phyloP scores from a whole-genome alignment of 2,797 vertebrate genomes.

The Paedocypris micromegethes region DNA sequence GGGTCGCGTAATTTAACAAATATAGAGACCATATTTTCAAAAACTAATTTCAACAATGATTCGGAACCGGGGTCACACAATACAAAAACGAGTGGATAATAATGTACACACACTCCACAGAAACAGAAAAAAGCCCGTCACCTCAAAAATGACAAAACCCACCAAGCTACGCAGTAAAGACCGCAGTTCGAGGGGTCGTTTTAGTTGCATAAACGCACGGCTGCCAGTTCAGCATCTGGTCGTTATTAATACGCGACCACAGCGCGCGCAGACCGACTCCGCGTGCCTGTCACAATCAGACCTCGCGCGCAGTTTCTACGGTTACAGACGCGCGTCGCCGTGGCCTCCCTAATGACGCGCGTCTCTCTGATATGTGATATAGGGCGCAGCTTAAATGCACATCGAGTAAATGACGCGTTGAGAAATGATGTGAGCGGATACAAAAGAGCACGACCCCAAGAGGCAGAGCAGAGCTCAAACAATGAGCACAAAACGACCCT shows the following conservation, averaged over 20 bases:
- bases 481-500: not conserved
- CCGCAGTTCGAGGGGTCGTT: not conserved
- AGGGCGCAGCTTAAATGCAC: slow-evolving; percentile 24
- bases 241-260: slow-evolving; percentile 74
- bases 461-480: slow-evolving; percentile 35
- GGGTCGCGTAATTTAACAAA: too few species aligned
- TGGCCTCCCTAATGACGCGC: slow-evolving; percentile 64
- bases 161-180: not conserved
- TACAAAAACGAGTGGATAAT: too few species aligned
- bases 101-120: too few species aligned
- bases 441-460: slow-evolving; percentile 35
- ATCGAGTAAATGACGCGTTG: slow-evolving; percentile 38
- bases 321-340: slow-evolving; percentile 70
- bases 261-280: slow-evolving; percentile 52
- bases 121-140: too few species aligned
- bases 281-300: slow-evolving; percentile 72
- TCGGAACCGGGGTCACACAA: too few species aligned
- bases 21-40: too few species aligned
- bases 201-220: slow-evolving; percentile 44
- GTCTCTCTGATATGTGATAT: slow-evolving; percentile 65
- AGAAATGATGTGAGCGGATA: slow-evolving; percentile 46
- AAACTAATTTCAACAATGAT: too few species aligned
- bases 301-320: slow-evolving; percentile 73
- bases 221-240: slow-evolving; percentile 67
- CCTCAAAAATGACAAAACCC: not conserved